Percentiles rank a stretch among this genome's conserved stretches.
These are phyloP conservation scores for Myrmophylax atrothorax DNA, from an alignment of 2,113 vertebrate genomes.

Conservation along the genomic window DNA sequence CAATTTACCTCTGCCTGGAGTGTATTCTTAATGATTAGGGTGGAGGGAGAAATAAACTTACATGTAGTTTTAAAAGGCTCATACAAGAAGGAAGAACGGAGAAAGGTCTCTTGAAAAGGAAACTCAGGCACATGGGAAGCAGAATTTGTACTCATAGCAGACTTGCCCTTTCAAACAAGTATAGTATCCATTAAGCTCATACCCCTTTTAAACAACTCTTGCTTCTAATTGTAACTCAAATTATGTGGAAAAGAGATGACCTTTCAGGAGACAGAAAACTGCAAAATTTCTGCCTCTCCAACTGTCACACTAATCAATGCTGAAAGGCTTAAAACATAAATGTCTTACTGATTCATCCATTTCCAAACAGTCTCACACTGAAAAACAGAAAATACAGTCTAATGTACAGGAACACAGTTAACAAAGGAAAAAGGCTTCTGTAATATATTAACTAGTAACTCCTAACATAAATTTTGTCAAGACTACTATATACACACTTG, in stretches of 20 bases:
- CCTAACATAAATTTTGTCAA: neutral
- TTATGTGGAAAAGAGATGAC: neutral
- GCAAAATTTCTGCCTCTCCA: neutral
- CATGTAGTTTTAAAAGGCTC: neutral
- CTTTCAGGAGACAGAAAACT: neutral
- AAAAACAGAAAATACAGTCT: neutral
- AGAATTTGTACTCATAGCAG: neutral
- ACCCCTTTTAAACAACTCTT: neutral
- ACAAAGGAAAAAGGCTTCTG: neutral
- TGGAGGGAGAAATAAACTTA: neutral
- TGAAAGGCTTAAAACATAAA: neutral
- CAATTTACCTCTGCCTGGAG: neutral
- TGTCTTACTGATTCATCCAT: neutral
- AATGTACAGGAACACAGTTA: neutral
- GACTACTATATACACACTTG: neutral
- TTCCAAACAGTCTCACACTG: neutral
- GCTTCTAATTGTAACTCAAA: conserved; percentile 17
- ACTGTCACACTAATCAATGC: neutral
- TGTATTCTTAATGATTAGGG: neutral
- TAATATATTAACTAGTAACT: neutral
- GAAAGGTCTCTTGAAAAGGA: neutral
- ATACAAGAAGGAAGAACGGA: neutral
- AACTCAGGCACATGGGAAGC: neutral
- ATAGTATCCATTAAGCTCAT: neutral
- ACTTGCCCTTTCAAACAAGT: conserved; percentile 11